phyloP scores from a whole-genome alignment of 2,113 vertebrate genomes.

The Protomyctophum bolini region DNA sequence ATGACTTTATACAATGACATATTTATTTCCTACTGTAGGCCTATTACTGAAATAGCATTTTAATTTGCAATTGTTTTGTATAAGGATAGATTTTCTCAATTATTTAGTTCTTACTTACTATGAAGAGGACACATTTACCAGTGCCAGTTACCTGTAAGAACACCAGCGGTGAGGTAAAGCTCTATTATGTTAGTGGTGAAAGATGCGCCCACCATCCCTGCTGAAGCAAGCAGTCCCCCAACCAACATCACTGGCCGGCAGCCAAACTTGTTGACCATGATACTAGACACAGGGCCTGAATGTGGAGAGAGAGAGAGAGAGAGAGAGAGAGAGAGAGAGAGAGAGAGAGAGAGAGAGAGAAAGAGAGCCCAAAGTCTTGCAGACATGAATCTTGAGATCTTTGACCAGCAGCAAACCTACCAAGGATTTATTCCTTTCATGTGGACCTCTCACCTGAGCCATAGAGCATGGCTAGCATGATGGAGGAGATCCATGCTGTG shows the following conservation, averaged over 20 bases:
- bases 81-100: too few species aligned
- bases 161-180: constrained; percentile 88
- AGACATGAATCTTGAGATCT: too few species aligned
- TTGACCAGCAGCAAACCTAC: too few species aligned
- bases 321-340: background rate
- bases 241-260: constrained; percentile 96
- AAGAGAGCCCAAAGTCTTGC: too few species aligned
- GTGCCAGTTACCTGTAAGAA: constrained; percentile 86
- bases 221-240: constrained; percentile 91
- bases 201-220: constrained; percentile 91
- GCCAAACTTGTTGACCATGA: constrained; percentile 92
- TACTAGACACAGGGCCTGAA: constrained; percentile 89
- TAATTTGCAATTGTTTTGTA: too few species aligned
- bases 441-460: constrained; percentile 83
- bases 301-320: background rate
- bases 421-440: too few species aligned
- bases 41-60: too few species aligned
- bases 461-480: constrained; percentile 95
- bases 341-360: background rate
- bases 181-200: constrained; percentile 87
- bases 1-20: too few species aligned
- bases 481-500: constrained; percentile 96
- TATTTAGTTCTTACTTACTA: too few species aligned
- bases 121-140: background rate
- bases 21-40: too few species aligned